Base-by-base conservation (phyloP, 2,113 vertebrate species). In the Cynoglossus semilaevis region DNA sequence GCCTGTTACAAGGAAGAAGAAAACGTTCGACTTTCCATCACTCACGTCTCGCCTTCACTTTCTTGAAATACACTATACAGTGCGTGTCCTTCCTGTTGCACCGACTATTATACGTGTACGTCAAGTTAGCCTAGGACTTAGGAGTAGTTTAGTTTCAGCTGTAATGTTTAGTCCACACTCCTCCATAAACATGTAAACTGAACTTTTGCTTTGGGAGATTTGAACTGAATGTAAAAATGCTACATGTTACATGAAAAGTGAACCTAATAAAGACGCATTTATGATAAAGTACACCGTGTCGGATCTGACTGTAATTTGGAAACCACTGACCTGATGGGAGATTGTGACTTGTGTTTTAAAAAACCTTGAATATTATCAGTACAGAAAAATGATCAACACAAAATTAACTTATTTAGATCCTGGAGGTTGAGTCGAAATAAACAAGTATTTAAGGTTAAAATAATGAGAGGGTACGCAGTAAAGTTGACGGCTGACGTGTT, bases 181-280 rank as follows among this genome's bases (percentile, higher is more conserved):
- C 34, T 49, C 38, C 47, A 43, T 62, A 9, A 58, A 52, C 16
- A 22, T 61, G 48, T 76, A 42, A 15, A 61, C 9, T 36, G 54
- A 17, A 57, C 14, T 51, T 74, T 78, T 46, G 2, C 2, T 8
- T 38, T 38, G 37, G 37, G 8, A n/a, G 10, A 65, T 38, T 74
- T 47, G 10, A 15, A 70, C 53, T 65, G 66, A 69, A 71, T 75
- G 71, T 74, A 41, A 65, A 58, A 63, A 76, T 67, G 55, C 16
- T 59, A 75, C 51, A 50, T 76, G 65, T 74, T 29, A 67, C 35
- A 71, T 61, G 63, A 12, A 71, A 70, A 60, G 18, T 51, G 41
- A 77, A 71, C 45, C 58, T 36, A 85, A 67, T 81, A 86, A 86
- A 83, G 51, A 65, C 70, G 46, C 57, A 67, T 71, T 80, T 57